Base-by-base conservation (phyloP, 2,888 invertebrate genomes). In the Portevinia maculata region DNA sequence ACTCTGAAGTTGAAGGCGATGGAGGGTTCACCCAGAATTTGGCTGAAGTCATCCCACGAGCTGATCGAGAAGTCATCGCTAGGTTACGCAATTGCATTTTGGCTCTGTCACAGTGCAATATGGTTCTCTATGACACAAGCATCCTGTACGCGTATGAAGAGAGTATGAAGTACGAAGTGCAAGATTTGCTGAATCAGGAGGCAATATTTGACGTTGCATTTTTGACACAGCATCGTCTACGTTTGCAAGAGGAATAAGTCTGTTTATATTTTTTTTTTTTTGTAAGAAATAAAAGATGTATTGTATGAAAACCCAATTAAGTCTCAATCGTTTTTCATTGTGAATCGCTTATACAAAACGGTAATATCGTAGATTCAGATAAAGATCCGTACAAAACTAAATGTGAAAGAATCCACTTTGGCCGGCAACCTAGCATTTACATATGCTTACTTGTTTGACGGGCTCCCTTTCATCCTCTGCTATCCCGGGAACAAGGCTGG, bases 81-180 rank as follows among this genome's bases (percentile, higher is more conserved):
- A 92, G 99, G 71, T 91, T 99, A 21, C 93, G 96, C 67, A 99
- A 99, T 90, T 98, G 98, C 88, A 95, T 99, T 83, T 90, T 96
- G 52, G 95, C 97, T 0, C 91, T 99, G 65, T 95, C 96, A 0
- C 94, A 96, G 21, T 95, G 96, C 85, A 96, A 96, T 88, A 95
- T 99, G 91, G 94, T 97, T 92, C 91, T 99, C 1, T 98, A 95
- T 86, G 98, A 99, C 88, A 97, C 98, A 0, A 97, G 97, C 87
- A 96, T 99, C 52, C 93, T 95, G 86, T 96, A 96, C 88, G 97
- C 98, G 0, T 99, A 94, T 89, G 97, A 98, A 86, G 96, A 96
- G 88, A 98, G 98, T 5, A 90, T 94, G 41, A 96, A 96, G 88
- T 98, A 97, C 88, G 92, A 92, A 9, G 95, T 96, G 8, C 93